These are phyloP conservation scores for Notodonta dromedarius DNA, from an alignment of 2,888 invertebrate species.

Conservation along the genomic window DNA sequence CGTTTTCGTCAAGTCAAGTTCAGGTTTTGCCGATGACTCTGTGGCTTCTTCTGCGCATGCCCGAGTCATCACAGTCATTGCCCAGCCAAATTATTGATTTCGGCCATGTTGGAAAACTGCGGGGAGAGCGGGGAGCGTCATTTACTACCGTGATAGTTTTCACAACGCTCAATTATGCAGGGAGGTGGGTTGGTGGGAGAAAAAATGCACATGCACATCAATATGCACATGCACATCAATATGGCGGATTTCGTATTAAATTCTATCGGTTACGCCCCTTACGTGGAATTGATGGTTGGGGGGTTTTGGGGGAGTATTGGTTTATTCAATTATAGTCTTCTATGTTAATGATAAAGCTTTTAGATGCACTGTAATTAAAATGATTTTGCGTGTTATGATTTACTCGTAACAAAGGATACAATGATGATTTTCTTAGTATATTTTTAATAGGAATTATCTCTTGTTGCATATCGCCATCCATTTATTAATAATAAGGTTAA, in stretches of 20 bases:
- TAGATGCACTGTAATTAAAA: neutral
- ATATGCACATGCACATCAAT: conserved; percentile 74
- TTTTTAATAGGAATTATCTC: neutral
- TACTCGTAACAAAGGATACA: neutral
- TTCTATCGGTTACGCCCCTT: conserved; percentile 71
- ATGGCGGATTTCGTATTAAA: conserved; percentile 80
- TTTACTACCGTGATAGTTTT: conserved; percentile 83
- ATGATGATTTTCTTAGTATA: neutral
- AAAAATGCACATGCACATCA: conserved; percentile 67
- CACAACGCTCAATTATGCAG: conserved; percentile 81
- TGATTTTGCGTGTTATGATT: neutral
- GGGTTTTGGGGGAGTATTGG: conserved; percentile 57
- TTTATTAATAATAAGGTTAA: neutral
- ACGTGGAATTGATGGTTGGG: conserved; percentile 62
- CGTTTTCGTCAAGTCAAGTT: conserved; percentile 84
- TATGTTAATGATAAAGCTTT: conserved; percentile 25
- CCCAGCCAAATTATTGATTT: conserved; percentile 83
- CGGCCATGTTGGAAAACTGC: conserved; percentile 80
- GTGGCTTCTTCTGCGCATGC: conserved; percentile 67
- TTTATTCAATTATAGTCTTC: conserved; percentile 54
- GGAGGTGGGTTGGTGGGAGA: conserved; percentile 60
- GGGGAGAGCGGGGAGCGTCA: conserved; percentile 64
- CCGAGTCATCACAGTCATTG: conserved; percentile 83
- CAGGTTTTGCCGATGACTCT: conserved; percentile 80
- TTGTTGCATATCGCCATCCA: neutral